phyloP scores from a whole-genome alignment of 2,888 invertebrate species.

The Tanaodytes sp. region DNA sequence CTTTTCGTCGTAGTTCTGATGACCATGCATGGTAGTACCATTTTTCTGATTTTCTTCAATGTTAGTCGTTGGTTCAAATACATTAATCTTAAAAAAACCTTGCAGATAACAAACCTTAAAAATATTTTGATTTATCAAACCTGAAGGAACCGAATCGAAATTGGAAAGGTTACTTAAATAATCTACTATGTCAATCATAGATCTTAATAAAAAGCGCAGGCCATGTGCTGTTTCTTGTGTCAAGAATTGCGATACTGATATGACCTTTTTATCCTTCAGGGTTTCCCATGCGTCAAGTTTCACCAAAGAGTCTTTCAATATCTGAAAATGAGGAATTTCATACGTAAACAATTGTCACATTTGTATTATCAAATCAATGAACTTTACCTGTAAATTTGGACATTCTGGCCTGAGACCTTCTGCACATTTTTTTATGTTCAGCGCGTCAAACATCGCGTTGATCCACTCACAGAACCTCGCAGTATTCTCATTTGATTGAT shows the following conservation, averaged over 20 bases:
- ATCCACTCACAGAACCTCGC: constrained; percentile 50
- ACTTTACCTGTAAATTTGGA: constrained; percentile 1
- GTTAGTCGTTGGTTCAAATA: no score
- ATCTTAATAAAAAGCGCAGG: constrained; percentile 13
- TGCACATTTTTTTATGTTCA: constrained; percentile 32
- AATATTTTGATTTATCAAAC: constrained; percentile 12
- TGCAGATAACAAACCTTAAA: constrained; percentile 15
- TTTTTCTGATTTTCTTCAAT: no score
- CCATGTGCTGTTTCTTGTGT: constrained; percentile 23
- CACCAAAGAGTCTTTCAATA: constrained; percentile 13
- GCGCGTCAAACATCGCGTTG: constrained; percentile 53
- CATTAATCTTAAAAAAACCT: background rate
- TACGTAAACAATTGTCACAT: background rate
- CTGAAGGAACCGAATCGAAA: constrained; percentile 12
- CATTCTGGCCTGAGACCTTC: constrained; percentile 1
- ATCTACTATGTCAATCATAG: constrained; percentile 17
- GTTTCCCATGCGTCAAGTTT: constrained; percentile 18
- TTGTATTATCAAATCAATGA: background rate
- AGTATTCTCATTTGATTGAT: constrained; percentile 38
- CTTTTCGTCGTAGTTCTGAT: no score
- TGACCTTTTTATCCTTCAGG: background rate
- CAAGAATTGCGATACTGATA: constrained; percentile 10
- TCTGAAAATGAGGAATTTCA: background rate
- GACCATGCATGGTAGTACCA: no score
- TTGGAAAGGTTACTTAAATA: constrained; percentile 10